Evolutionary conservation across 2,888 invertebrate species (phyloP).

Genomic region (Urechis unicinctus): DNA sequence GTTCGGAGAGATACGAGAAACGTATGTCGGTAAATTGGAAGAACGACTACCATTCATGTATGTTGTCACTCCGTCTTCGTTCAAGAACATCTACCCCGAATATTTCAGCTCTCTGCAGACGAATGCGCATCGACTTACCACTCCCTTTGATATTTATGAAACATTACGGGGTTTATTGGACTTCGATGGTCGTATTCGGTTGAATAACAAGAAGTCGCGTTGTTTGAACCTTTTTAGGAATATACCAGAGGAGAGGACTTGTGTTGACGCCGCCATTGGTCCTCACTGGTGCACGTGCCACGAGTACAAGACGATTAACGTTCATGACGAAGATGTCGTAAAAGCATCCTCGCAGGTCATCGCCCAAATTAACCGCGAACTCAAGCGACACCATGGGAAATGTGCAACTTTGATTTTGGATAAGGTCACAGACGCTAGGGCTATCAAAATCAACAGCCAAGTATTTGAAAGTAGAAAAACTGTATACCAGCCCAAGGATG

Average conservation of each 20-base stretch:
- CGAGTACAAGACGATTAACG: constrained; percentile 58
- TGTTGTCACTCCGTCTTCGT: constrained; percentile 67
- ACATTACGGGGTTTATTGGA: constrained; percentile 61
- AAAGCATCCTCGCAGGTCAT: constrained; percentile 61
- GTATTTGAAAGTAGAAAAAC: no score
- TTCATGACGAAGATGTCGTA: constrained; percentile 56
- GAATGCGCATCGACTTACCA: constrained; percentile 67
- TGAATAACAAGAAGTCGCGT: constrained; percentile 8
- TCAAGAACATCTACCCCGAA: constrained; percentile 59
- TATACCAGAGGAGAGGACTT: constrained; percentile 68
- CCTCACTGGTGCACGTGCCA: constrained; percentile 87
- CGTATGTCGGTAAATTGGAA: constrained; percentile 72
- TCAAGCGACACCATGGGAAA: constrained; percentile 46
- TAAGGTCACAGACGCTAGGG: constrained; percentile 63
- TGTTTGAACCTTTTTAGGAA: constrained; percentile 66
- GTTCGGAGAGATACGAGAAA: constrained; percentile 75
- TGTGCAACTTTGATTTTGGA: constrained; percentile 56
- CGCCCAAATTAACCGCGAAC: constrained; percentile 60
- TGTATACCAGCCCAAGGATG: no score
- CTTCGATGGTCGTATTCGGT: neutral
- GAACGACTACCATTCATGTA: constrained; percentile 79
- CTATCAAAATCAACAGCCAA: neutral
- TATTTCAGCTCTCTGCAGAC: constrained; percentile 56
- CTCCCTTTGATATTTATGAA: constrained; percentile 77
- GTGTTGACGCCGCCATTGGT: constrained; percentile 69